These are phyloP conservation scores for Perccottus glenii DNA, from an alignment of 2,113 vertebrate genomes.

Conservation along the genomic window DNA sequence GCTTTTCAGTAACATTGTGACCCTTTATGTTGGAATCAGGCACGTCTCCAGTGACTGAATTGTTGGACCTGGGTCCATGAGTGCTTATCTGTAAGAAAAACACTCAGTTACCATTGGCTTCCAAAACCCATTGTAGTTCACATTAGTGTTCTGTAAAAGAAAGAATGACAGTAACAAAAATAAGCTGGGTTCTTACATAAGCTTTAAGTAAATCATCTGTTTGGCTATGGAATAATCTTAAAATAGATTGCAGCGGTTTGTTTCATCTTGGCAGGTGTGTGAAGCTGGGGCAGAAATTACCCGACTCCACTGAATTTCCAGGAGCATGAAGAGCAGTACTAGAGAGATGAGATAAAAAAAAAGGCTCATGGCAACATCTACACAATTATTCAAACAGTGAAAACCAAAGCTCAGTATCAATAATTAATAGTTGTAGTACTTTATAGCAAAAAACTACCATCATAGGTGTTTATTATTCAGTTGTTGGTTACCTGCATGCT, in stretches of 20 bases:
- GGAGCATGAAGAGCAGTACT: conserved; percentile 36
- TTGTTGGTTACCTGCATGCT: not conserved
- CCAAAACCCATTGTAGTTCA: no score
- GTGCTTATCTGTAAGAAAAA: accelerated
- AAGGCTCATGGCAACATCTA: no score
- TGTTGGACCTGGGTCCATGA: accelerated
- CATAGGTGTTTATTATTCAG: not conserved
- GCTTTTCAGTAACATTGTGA: not conserved
- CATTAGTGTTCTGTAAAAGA: not conserved
- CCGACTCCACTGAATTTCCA: conserved; percentile 1
- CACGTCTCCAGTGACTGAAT: accelerated
- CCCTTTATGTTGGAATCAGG: conserved; percentile 16
- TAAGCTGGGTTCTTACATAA: conserved; percentile 56
- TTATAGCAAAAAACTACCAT: no score
- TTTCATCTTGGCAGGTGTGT: accelerated
- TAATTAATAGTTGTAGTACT: not conserved
- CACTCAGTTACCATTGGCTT: no score
- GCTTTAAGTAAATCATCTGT: accelerated
- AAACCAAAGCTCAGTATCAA: no score
- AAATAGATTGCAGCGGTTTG: accelerated
- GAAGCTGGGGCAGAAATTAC: not conserved
- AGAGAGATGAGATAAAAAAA: not conserved
- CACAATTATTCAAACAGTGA: no score
- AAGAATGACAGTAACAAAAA: not conserved
- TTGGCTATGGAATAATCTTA: accelerated